These are phyloP conservation scores for Podabrus alpinus DNA, from an alignment of 2,888 invertebrate genomes.

Conservation along the genomic window DNA sequence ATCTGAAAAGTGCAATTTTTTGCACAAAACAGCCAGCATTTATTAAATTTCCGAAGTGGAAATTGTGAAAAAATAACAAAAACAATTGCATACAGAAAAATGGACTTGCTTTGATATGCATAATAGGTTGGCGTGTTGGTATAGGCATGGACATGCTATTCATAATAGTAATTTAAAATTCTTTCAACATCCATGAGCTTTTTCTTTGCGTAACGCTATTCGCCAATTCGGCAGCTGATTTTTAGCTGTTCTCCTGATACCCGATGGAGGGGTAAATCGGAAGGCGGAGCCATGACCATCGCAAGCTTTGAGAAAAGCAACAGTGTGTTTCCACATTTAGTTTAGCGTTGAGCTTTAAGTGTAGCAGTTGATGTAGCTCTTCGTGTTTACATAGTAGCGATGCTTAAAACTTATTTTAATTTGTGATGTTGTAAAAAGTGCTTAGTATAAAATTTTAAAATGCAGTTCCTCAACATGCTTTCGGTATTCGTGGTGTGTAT, in stretches of 20 bases:
- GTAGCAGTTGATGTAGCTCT: slow-evolving; percentile 20
- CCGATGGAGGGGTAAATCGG: slow-evolving; percentile 40
- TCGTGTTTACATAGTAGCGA: neutral
- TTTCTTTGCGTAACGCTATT: slow-evolving; percentile 25
- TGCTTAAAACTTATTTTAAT: slow-evolving; percentile 1
- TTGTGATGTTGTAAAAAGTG: slow-evolving; percentile 4
- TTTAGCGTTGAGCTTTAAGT: slow-evolving; percentile 16
- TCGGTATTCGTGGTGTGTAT: slow-evolving; percentile 15
- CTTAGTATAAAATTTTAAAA: neutral
- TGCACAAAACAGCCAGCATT: neutral
- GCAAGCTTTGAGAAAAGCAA: slow-evolving; percentile 42
- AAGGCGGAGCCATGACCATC: slow-evolving; percentile 50
- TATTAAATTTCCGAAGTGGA: neutral
- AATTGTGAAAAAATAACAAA: neutral
- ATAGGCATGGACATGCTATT: slow-evolving; percentile 15
- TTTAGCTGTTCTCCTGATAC: slow-evolving; percentile 45
- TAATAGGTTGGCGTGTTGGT: neutral
- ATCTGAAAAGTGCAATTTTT: neutral
- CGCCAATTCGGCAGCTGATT: slow-evolving; percentile 29
- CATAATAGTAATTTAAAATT: slow-evolving; percentile 23
- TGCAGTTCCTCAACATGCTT: slow-evolving; percentile 7
- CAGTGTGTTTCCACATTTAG: slow-evolving; percentile 29
- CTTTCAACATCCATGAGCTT: slow-evolving; percentile 14
- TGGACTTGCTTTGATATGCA: neutral
- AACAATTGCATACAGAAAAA: neutral